Conservation (phyloP, 2,888 invertebrate species). For the Elegia similella region DNA sequence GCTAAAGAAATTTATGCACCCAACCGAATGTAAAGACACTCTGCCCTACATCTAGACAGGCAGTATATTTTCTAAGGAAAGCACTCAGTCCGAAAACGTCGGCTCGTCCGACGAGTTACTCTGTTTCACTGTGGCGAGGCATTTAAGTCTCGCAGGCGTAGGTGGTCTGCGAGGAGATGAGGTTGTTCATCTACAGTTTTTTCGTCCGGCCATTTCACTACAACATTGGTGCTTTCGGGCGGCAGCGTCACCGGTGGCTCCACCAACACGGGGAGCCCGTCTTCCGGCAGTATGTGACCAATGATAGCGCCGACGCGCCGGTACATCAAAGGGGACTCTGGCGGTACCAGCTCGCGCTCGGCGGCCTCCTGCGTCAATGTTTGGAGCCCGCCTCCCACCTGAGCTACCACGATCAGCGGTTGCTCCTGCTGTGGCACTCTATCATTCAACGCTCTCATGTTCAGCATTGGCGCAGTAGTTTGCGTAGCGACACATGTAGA, state of each 20-base stretch:
- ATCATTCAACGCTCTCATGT: slow-evolving; percentile 62
- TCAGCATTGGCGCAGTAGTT: slow-evolving; percentile 54
- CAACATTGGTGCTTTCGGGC: slow-evolving; percentile 54
- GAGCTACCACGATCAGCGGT: slow-evolving; percentile 56
- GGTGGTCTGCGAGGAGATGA: slow-evolving; percentile 61
- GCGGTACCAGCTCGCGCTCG: slow-evolving; percentile 34
- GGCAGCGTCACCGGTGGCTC: slow-evolving; percentile 71
- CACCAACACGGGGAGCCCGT: slow-evolving; percentile 61
- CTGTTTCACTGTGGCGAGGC: slow-evolving; percentile 59
- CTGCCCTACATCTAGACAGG: slow-evolving; percentile 46
- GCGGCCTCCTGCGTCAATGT: slow-evolving; percentile 35
- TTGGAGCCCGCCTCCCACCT: slow-evolving; percentile 41
- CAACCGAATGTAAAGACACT: slow-evolving; percentile 50
- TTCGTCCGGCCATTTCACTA: slow-evolving; percentile 71
- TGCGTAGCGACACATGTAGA: slow-evolving; percentile 77
- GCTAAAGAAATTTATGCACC: slow-evolving; percentile 44
- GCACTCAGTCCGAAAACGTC: slow-evolving; percentile 51
- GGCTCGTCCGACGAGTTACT: slow-evolving; percentile 32
- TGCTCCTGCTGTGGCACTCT: slow-evolving; percentile 47
- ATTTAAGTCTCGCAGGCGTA: slow-evolving; percentile 62
- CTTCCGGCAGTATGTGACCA: slow-evolving; percentile 63
- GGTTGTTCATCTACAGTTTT: slow-evolving; percentile 40
- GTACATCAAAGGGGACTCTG: slow-evolving; percentile 51
- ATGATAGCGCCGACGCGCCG: slow-evolving; percentile 62
- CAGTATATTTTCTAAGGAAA: slow-evolving; percentile 55